phyloP scores from a whole-genome alignment of 2,797 vertebrate species.

The Varecia variegata region DNA sequence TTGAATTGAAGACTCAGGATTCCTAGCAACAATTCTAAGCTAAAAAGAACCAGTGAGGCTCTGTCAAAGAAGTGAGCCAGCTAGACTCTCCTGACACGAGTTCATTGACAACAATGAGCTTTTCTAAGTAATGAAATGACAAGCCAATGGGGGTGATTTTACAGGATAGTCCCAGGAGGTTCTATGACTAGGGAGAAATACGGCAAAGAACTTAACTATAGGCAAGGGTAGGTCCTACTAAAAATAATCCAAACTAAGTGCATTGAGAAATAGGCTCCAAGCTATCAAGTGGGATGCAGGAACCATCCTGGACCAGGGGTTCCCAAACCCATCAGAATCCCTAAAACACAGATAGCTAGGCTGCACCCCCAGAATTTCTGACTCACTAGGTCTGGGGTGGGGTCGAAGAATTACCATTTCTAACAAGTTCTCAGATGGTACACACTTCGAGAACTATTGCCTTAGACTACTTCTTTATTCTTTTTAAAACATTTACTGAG shows the following conservation, averaged over 20 bases:
- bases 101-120: not conserved
- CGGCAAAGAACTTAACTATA: not conserved
- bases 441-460: not conserved
- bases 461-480: not conserved
- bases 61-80: not conserved
- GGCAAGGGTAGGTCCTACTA: not conserved
- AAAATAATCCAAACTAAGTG: not conserved
- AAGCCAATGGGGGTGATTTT: not conserved
- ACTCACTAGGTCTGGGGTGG: not conserved
- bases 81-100: not conserved
- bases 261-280: not conserved
- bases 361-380: not conserved
- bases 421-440: not conserved
- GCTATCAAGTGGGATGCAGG: not conserved
- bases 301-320: not conserved
- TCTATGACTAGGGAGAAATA: not conserved
- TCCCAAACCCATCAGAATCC: not conserved
- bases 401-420: not conserved
- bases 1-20: not conserved
- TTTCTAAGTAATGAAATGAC: conserved; percentile 1
- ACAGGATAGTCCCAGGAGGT: not conserved
- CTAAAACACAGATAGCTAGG: not conserved
- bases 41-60: not conserved
- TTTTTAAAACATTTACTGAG: not conserved
- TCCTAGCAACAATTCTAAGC: not conserved